Evolutionary conservation across 2,888 invertebrate genomes (phyloP).

Genomic region (Gryllus longicercus): DNA sequence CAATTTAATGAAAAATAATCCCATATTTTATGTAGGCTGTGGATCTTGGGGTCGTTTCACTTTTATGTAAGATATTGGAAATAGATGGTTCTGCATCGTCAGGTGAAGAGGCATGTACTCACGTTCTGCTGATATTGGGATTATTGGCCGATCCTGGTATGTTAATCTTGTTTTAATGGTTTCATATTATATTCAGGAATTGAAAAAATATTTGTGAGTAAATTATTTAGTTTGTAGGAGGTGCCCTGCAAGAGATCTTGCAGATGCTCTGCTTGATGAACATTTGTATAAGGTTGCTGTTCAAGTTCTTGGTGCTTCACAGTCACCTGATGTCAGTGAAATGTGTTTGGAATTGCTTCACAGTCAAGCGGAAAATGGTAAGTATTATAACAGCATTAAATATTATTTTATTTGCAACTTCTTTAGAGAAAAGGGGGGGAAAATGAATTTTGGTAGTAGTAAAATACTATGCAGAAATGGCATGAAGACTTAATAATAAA

Average conservation of each 20-base stretch:
- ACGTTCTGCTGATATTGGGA: slow-evolving; percentile 52
- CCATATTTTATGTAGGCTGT: slow-evolving; percentile 44
- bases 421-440: too few species aligned
- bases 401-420: slow-evolving; percentile 4
- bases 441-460: too few species aligned
- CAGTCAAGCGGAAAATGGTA: slow-evolving; percentile 73
- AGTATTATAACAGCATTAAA: slow-evolving; percentile 37
- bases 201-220: slow-evolving; percentile 42
- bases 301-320: slow-evolving; percentile 60
- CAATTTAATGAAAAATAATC: too few species aligned
- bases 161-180: slow-evolving; percentile 26
- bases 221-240: not conserved
- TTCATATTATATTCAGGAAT: slow-evolving; percentile 42
- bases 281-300: slow-evolving; percentile 53
- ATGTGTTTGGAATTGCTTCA: slow-evolving; percentile 73
- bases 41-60: slow-evolving; percentile 49
- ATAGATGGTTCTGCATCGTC: slow-evolving; percentile 44
- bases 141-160: slow-evolving; percentile 53
- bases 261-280: slow-evolving; percentile 37
- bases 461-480: too few species aligned
- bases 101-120: slow-evolving; percentile 52
- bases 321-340: slow-evolving; percentile 69
- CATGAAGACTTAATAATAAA: too few species aligned
- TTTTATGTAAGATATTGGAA: slow-evolving; percentile 51
- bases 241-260: too few species aligned